phyloP scores from a whole-genome alignment of 1,140 invertebrate genomes.

The Meloidogyne chitwoodi region DNA sequence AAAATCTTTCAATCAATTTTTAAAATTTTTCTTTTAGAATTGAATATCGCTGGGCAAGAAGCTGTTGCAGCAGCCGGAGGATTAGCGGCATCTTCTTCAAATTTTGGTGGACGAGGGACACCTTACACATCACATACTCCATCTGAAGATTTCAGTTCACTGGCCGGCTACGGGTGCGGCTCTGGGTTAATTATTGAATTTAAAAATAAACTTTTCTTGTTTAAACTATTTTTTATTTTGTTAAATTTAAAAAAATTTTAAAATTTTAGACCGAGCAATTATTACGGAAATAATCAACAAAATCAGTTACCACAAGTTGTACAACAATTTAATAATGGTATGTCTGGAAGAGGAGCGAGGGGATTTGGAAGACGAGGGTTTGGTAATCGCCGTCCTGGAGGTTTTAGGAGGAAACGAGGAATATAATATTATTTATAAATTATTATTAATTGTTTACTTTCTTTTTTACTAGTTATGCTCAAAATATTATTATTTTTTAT shows the following conservation, averaged over 20 bases:
- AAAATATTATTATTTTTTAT: too few relatives aligned
- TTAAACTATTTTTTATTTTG: background rate
- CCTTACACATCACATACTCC: background rate
- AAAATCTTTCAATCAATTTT: background rate
- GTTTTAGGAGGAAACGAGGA: background rate
- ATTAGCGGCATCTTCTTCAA: background rate
- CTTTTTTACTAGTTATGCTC: too few relatives aligned
- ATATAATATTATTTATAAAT: background rate
- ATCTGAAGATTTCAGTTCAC: background rate
- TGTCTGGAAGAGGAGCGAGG: background rate
- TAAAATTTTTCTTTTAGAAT: background rate
- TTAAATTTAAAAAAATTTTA: background rate
- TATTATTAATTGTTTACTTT: too few relatives aligned
- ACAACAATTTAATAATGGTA: background rate
- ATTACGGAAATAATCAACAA: background rate
- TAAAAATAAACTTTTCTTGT: background rate
- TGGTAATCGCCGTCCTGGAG: background rate
- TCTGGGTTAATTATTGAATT: background rate
- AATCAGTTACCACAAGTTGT: background rate
- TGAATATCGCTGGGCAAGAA: background rate
- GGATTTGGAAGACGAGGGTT: background rate
- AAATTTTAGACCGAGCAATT: background rate
- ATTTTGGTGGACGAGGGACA: background rate
- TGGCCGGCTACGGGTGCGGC: slow-evolving; percentile 2
- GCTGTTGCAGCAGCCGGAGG: background rate